phyloP scores from a whole-genome alignment of 2,888 invertebrate species.

The Cheilosia pagana region DNA sequence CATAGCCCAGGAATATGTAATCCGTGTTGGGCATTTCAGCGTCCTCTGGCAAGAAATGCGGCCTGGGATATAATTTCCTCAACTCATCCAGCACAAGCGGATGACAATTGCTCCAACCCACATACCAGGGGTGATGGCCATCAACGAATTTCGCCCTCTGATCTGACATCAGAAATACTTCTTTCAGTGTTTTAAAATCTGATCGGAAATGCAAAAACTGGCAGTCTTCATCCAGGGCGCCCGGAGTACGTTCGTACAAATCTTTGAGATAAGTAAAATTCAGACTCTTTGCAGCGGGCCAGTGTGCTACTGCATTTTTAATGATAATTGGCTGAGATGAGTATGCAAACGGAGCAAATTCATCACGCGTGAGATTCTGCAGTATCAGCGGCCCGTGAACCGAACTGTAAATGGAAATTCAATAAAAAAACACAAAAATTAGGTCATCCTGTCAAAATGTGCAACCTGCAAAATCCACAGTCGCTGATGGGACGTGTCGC shows the following conservation, averaged over 20 bases:
- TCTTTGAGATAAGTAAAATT: constrained; percentile 88
- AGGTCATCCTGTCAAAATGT: constrained; percentile 25
- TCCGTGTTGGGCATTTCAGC: constrained; percentile 95
- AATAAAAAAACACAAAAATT: constrained; percentile 11
- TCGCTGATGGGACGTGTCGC: constrained; percentile 92
- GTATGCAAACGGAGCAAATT: constrained; percentile 90
- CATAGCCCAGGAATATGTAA: constrained; percentile 96
- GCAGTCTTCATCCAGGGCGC: constrained; percentile 91
- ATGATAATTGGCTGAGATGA: constrained; percentile 91
- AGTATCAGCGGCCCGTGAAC: constrained; percentile 88
- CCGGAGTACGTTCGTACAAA: constrained; percentile 88
- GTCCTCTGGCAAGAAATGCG: constrained; percentile 93
- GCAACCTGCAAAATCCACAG: constrained; percentile 88
- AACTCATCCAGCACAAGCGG: constrained; percentile 89
- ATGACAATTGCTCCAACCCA: constrained; percentile 97
- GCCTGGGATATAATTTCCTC: constrained; percentile 90
- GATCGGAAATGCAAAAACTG: constrained; percentile 95
- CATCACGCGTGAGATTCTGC: constrained; percentile 87
- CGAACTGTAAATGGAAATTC: constrained; percentile 81
- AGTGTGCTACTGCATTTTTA: constrained; percentile 89
- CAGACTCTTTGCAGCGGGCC: constrained; percentile 89
- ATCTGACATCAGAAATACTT: constrained; percentile 91
- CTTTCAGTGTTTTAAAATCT: constrained; percentile 89
- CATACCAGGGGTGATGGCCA: constrained; percentile 92
- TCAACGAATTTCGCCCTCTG: constrained; percentile 85